Conservation (phyloP, 2,797 vertebrate genomes). For the Notamacropus eugenii region DNA sequence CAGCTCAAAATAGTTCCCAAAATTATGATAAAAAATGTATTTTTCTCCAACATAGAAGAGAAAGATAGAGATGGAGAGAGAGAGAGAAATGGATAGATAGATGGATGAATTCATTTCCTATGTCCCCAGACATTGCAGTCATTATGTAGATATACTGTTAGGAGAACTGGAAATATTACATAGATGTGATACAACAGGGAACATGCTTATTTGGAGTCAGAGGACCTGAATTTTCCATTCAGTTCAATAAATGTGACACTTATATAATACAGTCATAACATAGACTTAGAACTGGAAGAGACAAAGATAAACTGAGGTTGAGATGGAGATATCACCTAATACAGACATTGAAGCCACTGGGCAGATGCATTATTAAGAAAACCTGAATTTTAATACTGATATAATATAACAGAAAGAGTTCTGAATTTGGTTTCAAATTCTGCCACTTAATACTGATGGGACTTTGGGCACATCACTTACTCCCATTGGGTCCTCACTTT, state of each 20-base stretch:
- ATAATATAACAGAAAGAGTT: neutral
- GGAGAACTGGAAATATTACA: neutral
- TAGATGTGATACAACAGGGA: neutral
- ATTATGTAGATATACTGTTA: neutral
- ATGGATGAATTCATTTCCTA: too few relatives aligned
- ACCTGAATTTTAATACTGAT: neutral
- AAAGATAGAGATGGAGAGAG: neutral
- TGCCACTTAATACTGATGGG: neutral
- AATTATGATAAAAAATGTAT: neutral
- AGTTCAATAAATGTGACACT: neutral
- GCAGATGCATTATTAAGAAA: neutral
- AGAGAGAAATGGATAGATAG: neutral
- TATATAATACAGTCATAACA: neutral
- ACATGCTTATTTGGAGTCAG: neutral
- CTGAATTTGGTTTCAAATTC: too few relatives aligned
- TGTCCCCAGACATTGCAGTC: too few relatives aligned
- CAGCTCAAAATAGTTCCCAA: neutral
- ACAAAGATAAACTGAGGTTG: neutral
- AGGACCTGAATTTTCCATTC: neutral
- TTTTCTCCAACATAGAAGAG: neutral
- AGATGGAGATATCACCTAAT: too few relatives aligned
- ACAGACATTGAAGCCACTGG: too few relatives aligned
- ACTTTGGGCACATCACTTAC: neutral
- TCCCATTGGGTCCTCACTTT: too few relatives aligned
- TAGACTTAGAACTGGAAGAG: neutral